Base-by-base conservation (phyloP, 2,113 vertebrate genomes). In the Asarcornis scutulata region DNA sequence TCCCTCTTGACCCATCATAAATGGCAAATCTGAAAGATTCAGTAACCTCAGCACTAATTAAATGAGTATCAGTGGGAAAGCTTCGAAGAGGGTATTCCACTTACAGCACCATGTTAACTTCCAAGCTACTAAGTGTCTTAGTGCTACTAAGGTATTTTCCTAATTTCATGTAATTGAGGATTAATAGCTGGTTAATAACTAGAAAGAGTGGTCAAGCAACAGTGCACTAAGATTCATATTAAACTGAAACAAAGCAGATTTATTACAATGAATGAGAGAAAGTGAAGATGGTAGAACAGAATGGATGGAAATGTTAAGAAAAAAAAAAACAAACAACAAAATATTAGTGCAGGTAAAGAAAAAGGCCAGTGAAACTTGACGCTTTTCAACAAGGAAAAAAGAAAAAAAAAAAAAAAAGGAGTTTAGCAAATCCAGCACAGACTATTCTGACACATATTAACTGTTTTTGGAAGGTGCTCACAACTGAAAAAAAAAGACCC, bases 401-500 rank as follows among this genome's bases (percentile, higher is more conserved):
- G 18, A 46, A 82, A 68, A 55, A 26, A 21, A 55, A 29, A 15
- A 76, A 42, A 56, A 26, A 3, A 11, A 66, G 40, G 25, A 63
- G 72, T 20, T 52, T 26, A 58, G 36, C 55, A 67, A 76, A 21
- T 34, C 25, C 34, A 56, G 34, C 27, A 81, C 46, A 73, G 32
- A 42, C 42, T 52, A 34, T 13, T 29, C 40, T 62, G 44, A 71
- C 12, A 13, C 22, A n/a, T 27, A 79, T 53, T 29, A 83, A 1
- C 46, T 62, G 36, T 69, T 52, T 72, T 52, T 62, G 40, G 34
- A 73, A 11, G 14, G 44, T 46, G 4, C 26, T 44, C 56, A 50
- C 1, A 1, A 52, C n/a, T 48, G 0, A 1, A 46, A 58, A 1
- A 58, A 59, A 83, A 69, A 69, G 15, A 36, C 18, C 26, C 25